These are phyloP conservation scores for Anarsia innoxiella DNA, from an alignment of 2,888 invertebrate genomes.

Conservation along the genomic window DNA sequence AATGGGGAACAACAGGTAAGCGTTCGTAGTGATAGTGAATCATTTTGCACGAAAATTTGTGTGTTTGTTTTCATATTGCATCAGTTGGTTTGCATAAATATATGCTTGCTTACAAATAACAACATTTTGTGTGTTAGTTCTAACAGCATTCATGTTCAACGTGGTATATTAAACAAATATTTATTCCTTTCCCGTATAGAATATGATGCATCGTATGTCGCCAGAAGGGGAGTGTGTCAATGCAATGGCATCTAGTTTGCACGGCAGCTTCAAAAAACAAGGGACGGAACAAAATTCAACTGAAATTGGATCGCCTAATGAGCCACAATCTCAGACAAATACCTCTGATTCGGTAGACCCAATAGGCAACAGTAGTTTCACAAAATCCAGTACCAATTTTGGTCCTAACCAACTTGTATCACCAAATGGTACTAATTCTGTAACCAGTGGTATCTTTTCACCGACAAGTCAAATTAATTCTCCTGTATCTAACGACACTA, in stretches of 20 bases:
- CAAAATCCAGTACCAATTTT: constrained; percentile 56
- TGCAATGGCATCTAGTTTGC: constrained; percentile 78
- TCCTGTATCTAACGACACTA: constrained; percentile 68
- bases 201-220: constrained; percentile 80
- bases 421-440: constrained; percentile 68
- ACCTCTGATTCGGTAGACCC: constrained; percentile 58
- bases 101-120: constrained; percentile 1
- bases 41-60: constrained; percentile 17
- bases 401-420: constrained; percentile 63
- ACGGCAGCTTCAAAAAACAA: constrained; percentile 78
- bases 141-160: constrained; percentile 27
- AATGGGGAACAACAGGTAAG: constrained; percentile 65
- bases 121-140: not conserved
- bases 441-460: constrained; percentile 71
- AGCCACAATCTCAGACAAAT: constrained; percentile 57
- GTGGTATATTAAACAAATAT: constrained; percentile 24
- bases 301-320: constrained; percentile 59
- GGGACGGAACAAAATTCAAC: constrained; percentile 61
- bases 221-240: constrained; percentile 80
- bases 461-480: constrained; percentile 73
- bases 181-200: constrained; percentile 71
- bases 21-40: too few relatives aligned
- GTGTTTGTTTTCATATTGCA: constrained; percentile 13
- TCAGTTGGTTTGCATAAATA: not conserved
- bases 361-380: constrained; percentile 51